phyloP scores from a whole-genome alignment of 2,888 invertebrate genomes.

The Synergus japonicus region DNA sequence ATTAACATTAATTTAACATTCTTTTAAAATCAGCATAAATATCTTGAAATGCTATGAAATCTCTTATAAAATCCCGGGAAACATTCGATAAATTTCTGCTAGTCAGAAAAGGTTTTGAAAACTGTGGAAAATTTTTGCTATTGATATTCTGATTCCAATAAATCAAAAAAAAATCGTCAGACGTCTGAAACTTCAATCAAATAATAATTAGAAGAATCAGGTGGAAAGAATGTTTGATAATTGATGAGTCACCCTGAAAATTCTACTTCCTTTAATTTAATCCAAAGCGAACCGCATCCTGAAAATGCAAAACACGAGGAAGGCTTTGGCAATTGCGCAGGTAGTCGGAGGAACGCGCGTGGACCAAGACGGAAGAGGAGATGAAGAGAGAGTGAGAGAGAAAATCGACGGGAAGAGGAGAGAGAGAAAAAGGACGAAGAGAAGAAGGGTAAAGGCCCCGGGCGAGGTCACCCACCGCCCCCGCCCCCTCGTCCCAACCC shows the following conservation, averaged over 20 bases:
- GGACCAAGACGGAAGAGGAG: slow-evolving; percentile 47
- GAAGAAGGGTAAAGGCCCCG: slow-evolving; percentile 71
- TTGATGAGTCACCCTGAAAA: slow-evolving; percentile 31
- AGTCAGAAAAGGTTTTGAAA: too few species aligned
- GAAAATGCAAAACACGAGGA: slow-evolving; percentile 38
- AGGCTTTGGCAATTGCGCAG: slow-evolving; percentile 58
- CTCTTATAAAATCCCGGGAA: too few species aligned
- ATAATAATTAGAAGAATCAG: too few species aligned
- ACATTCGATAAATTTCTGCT: too few species aligned
- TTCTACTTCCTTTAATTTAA: slow-evolving; percentile 37
- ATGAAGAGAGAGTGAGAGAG: slow-evolving; percentile 46
- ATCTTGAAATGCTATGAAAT: too few species aligned
- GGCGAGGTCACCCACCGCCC: slow-evolving; percentile 77
- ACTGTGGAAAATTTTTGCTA: too few species aligned
- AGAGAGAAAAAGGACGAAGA: slow-evolving; percentile 55
- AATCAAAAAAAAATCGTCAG: too few species aligned
- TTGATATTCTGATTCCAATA: too few species aligned
- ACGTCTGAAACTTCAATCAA: too few species aligned
- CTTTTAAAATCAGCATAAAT: too few species aligned
- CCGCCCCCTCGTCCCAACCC: slow-evolving; percentile 60
- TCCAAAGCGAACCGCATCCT: slow-evolving; percentile 20
- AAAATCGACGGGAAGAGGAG: slow-evolving; percentile 43
- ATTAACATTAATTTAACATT: too few species aligned
- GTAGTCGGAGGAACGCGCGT: slow-evolving; percentile 61
- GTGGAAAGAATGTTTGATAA: neutral